Evolutionary conservation across 1,140 invertebrate genomes (phyloP), one percentile per base, ranked within the genome.

Genomic region (Pogonomyrmex californicus): DNA sequence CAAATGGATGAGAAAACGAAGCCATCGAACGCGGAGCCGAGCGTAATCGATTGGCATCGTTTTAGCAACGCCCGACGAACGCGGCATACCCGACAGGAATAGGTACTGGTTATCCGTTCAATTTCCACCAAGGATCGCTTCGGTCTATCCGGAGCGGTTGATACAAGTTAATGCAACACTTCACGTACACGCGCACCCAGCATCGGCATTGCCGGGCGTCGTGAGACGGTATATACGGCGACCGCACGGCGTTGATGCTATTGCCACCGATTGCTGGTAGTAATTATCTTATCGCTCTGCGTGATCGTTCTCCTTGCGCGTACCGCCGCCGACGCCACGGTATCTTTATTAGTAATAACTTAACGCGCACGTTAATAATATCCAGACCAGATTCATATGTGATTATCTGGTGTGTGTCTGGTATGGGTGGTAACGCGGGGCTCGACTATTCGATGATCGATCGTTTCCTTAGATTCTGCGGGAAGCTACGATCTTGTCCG

Each of bases 261-360:
- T 75, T 83, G 79, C 79, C 54, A 70, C 68, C 66, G 66, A 83
- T 73, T 75, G 79, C 79, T 62, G 41, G 23, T 75, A 47, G 79
- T 83, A 83, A 83, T 83, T 83, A 83, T 75, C 79, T 83, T 83
- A 83, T 83, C 79, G 54, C 41, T 41, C 54, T 17, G 58, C 56
- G n/a, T 12, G 79, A 73, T 83, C 79, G 79, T 49, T 75, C 79
- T n/a, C 30, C 66, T 73, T 60, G 33, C 68, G 41, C 47, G 54
- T 30, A 71, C 56, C 63, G 41, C 68, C 47, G 56, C 30, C 58
- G 47, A 33, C 54, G 30, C 68, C 58, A 60, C 49, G 33, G 56
- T 75, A 75, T 83, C 79, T 83, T 83, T 83, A 83, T 83, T 83
- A 83, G 70, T 75, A 83, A 83, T 83, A 83, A 83, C 79, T 75